These are phyloP conservation scores for Lasioglossum figueresi DNA, from an alignment of 2,888 invertebrate genomes.

Conservation along the genomic window DNA sequence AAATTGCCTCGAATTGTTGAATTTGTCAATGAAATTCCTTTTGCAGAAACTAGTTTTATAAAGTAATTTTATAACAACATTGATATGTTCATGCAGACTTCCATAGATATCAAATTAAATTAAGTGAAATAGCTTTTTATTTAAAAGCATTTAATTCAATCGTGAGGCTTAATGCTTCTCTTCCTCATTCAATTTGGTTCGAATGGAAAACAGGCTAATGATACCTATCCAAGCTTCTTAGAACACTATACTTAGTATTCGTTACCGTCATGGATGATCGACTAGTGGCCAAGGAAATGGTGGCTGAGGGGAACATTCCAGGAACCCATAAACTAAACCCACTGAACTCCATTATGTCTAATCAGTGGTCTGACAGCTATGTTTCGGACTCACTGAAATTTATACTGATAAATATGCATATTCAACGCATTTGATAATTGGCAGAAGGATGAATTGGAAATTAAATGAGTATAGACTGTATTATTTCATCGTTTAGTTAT, in stretches of 20 bases:
- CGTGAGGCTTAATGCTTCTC: neutral
- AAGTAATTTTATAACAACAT: neutral
- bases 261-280: conserved; percentile 40
- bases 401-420: neutral
- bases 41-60: neutral
- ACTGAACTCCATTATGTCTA: conserved; percentile 32
- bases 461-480: neutral
- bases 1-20: neutral
- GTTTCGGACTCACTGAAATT: conserved; percentile 11
- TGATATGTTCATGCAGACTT: neutral
- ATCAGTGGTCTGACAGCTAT: conserved; percentile 24
- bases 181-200: neutral
- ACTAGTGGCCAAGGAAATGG: conserved; percentile 42
- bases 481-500: neutral
- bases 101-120: neutral
- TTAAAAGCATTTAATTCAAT: neutral
- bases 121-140: neutral
- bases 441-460: neutral
- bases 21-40: neutral
- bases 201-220: conserved; percentile 30
- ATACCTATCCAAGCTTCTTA: neutral
- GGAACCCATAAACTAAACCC: conserved; percentile 41
- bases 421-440: conserved; percentile 10
- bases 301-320: conserved; percentile 37
- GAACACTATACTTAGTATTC: conserved; percentile 44